phyloP scores from a whole-genome alignment of 1,140 invertebrate species.

The Hylaeus volcanicus region DNA sequence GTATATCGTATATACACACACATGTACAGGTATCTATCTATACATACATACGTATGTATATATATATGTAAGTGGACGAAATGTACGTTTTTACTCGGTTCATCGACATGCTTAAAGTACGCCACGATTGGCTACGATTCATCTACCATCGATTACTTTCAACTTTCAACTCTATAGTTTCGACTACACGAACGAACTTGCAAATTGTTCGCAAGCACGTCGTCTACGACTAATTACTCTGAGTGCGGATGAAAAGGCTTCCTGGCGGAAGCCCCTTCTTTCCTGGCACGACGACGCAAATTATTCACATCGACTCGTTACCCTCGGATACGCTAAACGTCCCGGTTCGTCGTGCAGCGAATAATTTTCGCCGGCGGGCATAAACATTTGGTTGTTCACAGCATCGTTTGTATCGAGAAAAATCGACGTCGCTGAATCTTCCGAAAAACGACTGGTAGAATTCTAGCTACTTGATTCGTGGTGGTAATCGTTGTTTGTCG shows the following conservation, averaged over 20 bases:
- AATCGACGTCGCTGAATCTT: neutral
- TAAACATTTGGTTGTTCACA: conserved; percentile 48
- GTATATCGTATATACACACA: conserved; percentile 9
- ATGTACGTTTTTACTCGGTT: conserved; percentile 15
- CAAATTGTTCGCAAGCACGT: neutral
- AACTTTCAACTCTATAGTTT: neutral
- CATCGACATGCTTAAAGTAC: conserved; percentile 27
- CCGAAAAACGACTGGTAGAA: neutral
- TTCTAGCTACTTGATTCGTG: neutral
- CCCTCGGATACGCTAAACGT: no score
- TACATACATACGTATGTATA: neutral
- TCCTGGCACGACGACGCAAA: neutral
- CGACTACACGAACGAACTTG: conserved; percentile 5
- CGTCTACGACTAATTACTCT: conserved; percentile 6
- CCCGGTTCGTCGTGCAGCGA: neutral
- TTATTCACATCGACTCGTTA: neutral
- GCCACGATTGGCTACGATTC: conserved; percentile 16
- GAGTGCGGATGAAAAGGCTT: neutral
- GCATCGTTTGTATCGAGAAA: conserved; percentile 30
- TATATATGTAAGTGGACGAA: neutral
- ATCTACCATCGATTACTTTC: conserved; percentile 9
- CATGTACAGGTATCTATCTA: no score
- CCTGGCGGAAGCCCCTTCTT: neutral
- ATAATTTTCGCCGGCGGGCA: neutral
- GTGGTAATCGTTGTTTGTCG: neutral